Base-by-base conservation (phyloP, 2,797 vertebrate genomes). In the Ctenopoma kingsleyae region DNA sequence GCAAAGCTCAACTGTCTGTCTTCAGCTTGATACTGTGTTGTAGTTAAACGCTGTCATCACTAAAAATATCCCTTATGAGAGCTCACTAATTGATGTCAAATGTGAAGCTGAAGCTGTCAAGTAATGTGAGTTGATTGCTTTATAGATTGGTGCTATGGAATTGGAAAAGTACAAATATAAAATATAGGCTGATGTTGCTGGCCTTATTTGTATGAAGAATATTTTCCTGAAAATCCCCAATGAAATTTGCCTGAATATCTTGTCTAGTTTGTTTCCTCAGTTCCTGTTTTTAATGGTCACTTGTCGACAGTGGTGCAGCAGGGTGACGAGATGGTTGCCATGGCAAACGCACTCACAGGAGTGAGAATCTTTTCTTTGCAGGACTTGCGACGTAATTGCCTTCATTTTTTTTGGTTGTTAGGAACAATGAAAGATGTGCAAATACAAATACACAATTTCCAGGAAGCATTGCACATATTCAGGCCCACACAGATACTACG, bases 1-100 rank as follows among this genome's bases (percentile, higher is more conserved):
- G 44, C 54, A 15, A 23, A 13, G 2, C 62, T 75, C 13, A 5
- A 57, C 72, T 75, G 67, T 76, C 60, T 76, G 79, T 76, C 71
- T 80, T 68, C 63, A 71, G 75, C 64, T 78, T 80, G 50, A 67
- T 62, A 67, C 81, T 36, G 65, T 58, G 73, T 69, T 74, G 68
- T 78, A 73, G 75, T 80, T 80, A 82, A 82, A 85, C 58, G 57
- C 71, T 76, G 69, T 75, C 82, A 50, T 16, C 22, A 53, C 82
- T 80, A 80, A 82, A 84, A 91, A 85, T 80, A 87, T 17, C 63
- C 38, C 61, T 27, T 64, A 83, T 67, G 52, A 82, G 78, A 79
- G 63, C 76, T 82, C 67, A 51, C 70, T 75, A 83, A 87, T 69
- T 80, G 71, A 82, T 80, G 83, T 84, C 76, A 83, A 73, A 81